Conservation (phyloP, 2,888 invertebrate species). For the Aphidoletes aphidimyza region DNA sequence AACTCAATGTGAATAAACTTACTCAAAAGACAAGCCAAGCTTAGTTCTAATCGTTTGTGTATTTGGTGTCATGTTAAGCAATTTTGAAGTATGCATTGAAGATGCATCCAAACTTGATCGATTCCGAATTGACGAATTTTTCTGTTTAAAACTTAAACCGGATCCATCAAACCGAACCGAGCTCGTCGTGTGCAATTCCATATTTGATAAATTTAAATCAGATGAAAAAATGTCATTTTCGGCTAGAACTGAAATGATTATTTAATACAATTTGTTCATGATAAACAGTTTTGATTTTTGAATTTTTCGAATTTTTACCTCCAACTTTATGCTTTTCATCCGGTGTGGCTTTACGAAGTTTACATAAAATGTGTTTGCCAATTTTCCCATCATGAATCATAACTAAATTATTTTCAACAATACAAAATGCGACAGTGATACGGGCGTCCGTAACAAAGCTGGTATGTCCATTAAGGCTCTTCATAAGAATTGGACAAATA, state of each 20-base stretch:
- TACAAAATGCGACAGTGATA: conserved; percentile 77
- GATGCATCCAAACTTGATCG: conserved; percentile 30
- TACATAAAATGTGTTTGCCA: conserved; percentile 84
- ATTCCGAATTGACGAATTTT: neutral
- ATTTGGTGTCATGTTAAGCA: conserved; percentile 24
- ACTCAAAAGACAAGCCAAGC: neutral
- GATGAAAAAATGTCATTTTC: conserved; percentile 16
- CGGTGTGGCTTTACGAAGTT: conserved; percentile 77
- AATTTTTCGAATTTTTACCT: conserved; percentile 61
- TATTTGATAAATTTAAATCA: conserved; percentile 3
- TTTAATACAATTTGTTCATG: neutral
- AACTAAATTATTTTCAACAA: conserved; percentile 81
- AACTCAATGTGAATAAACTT: too few relatives aligned
- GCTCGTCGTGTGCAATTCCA: neutral
- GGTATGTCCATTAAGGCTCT: conserved; percentile 71
- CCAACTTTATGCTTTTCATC: conserved; percentile 77
- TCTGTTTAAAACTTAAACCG: neutral
- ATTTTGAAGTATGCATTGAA: neutral
- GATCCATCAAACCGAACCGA: conserved; percentile 36
- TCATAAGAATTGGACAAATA: conserved; percentile 83
- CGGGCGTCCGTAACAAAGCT: conserved; percentile 74
- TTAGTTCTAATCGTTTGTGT: neutral
- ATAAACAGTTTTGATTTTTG: neutral
- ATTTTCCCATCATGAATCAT: conserved; percentile 82
- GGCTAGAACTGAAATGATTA: neutral